These are phyloP conservation scores for Galagoides demidoff DNA, from an alignment of 2,797 vertebrate species.

Conservation along the genomic window DNA sequence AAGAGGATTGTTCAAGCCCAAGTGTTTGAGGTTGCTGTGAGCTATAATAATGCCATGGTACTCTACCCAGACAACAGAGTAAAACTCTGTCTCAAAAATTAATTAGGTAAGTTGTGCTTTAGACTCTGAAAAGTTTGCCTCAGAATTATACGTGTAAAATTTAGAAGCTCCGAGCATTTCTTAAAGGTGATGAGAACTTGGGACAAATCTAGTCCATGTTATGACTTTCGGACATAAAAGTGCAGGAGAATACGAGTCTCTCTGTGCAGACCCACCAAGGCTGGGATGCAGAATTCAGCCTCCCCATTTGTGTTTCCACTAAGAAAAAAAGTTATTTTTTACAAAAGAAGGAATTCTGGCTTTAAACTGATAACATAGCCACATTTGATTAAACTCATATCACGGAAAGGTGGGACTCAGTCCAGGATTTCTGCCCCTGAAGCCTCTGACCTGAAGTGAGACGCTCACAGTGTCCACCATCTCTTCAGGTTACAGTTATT, in stretches of 20 bases:
- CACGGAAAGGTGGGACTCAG: background rate
- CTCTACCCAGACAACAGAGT: no score
- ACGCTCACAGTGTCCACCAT: background rate
- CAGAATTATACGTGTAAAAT: conserved; percentile 3
- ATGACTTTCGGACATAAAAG: background rate
- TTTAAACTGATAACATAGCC: background rate
- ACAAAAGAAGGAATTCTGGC: background rate
- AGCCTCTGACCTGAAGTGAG: background rate
- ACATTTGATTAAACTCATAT: background rate
- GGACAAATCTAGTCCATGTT: background rate
- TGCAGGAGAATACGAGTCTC: background rate
- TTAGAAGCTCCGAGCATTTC: background rate
- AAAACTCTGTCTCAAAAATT: no score
- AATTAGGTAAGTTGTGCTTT: background rate
- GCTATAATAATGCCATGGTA: no score
- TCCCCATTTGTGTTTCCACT: background rate
- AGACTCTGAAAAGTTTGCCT: background rate
- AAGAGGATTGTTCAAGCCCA: no score
- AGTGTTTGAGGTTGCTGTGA: no score
- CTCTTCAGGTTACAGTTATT: background rate
- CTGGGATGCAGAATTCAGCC: background rate
- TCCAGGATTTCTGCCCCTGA: background rate
- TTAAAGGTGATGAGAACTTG: background rate
- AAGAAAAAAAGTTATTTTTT: background rate
- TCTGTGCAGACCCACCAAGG: background rate